Conservation (phyloP, 1,140 invertebrate species). For the Mizuhopecten yessoensis region DNA sequence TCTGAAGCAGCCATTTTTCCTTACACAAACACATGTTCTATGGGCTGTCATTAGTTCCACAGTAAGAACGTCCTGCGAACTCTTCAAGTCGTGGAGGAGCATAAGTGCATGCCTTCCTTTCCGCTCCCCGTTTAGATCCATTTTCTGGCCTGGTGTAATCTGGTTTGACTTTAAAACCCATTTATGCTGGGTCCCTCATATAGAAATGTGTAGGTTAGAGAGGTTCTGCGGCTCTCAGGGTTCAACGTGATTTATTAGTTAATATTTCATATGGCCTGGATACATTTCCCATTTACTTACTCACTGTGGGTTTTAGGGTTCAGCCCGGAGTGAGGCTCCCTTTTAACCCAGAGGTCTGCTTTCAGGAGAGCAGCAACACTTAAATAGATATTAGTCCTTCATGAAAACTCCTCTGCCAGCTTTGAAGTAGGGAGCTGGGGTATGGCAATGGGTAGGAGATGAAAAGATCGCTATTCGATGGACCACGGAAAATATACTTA, state of each 20-base stretch:
- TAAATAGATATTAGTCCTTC: conserved; percentile 39
- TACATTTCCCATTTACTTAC: neutral
- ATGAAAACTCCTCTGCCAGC: neutral
- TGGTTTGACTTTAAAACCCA: conserved; percentile 27
- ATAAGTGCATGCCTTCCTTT: neutral
- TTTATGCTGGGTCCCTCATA: neutral
- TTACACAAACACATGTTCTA: neutral
- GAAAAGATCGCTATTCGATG: neutral
- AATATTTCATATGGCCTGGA: neutral
- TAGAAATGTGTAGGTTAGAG: neutral
- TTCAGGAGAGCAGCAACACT: neutral
- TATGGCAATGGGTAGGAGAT: neutral
- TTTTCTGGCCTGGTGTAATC: neutral
- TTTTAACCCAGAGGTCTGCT: neutral
- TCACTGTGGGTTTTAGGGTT: neutral
- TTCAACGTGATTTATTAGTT: conserved; percentile 18
- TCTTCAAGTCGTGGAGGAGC: conserved; percentile 16
- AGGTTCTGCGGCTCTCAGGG: neutral
- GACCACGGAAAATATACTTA: conserved; percentile 27
- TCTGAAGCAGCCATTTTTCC: neutral
- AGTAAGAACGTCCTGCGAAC: neutral
- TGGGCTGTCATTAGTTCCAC: neutral
- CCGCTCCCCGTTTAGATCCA: neutral
- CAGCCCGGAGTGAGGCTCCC: conserved; percentile 18
- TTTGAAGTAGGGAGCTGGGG: neutral